Percentiles rank a stretch among this genome's conserved stretches.
Conservation (phyloP, 2,797 vertebrate species). For the Enteromius treurensis region DNA sequence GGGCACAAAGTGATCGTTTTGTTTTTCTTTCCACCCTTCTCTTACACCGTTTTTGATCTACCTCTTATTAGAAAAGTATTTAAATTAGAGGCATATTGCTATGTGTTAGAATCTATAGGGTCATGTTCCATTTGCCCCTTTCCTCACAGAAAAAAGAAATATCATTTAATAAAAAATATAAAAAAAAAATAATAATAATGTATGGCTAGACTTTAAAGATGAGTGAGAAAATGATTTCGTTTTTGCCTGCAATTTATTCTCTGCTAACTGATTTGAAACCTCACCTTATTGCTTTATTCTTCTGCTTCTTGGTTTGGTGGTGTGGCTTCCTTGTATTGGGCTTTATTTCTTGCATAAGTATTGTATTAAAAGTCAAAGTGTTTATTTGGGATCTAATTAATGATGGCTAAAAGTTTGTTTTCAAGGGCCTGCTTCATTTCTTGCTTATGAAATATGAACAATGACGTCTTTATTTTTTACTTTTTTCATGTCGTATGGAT, state of each 20-base stretch:
- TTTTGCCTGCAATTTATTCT: slow-evolving; percentile 83
- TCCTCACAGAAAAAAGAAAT: slow-evolving; percentile 58
- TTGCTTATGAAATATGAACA: slow-evolving; percentile 76
- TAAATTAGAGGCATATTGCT: slow-evolving; percentile 94
- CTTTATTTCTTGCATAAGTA: slow-evolving; percentile 80
- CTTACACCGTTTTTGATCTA: slow-evolving; percentile 91
- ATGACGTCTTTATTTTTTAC: slow-evolving; percentile 75
- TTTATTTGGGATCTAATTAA: slow-evolving; percentile 77
- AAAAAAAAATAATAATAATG: slow-evolving; percentile 77
- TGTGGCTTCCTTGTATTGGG: slow-evolving; percentile 79
- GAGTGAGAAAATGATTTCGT: slow-evolving; percentile 74
- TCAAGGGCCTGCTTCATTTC: slow-evolving; percentile 77
- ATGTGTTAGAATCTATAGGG: slow-evolving; percentile 79
- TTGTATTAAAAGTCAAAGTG: slow-evolving; percentile 67
- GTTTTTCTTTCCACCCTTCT: slow-evolving; percentile 71
- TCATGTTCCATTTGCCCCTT: slow-evolving; percentile 70
- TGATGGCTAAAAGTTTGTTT: slow-evolving; percentile 69
- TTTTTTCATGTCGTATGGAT: slow-evolving; percentile 78
- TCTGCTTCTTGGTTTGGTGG: slow-evolving; percentile 81
- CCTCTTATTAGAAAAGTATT: slow-evolving; percentile 89
- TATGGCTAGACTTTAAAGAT: slow-evolving; percentile 85
- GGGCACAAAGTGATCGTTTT: slow-evolving; percentile 86
- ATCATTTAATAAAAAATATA: slow-evolving; percentile 62
- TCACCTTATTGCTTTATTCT: slow-evolving; percentile 83
- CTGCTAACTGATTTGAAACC: slow-evolving; percentile 79